Evolutionary conservation across 2,113 vertebrate species (phyloP).

Genomic region (Aptenodytes forsteri): DNA sequence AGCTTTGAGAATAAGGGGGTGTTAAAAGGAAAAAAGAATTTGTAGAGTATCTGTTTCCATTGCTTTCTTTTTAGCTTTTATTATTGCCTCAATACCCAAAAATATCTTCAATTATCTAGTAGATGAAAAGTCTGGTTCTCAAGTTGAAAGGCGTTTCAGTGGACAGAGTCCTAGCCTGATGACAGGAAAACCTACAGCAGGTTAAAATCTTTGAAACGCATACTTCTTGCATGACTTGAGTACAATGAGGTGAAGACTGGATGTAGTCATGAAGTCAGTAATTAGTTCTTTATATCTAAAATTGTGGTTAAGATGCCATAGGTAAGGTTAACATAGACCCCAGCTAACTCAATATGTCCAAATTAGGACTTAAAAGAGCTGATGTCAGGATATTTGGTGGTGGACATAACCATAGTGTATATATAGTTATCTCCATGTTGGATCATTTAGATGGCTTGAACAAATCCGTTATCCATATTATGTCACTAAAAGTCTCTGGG

Average conservation of each 20-base stretch:
- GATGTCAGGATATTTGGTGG: background rate
- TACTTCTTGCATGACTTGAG: background rate
- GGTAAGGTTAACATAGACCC: background rate
- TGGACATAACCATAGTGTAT: background rate
- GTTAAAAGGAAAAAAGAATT: background rate
- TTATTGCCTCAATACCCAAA: background rate
- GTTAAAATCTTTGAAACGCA: background rate
- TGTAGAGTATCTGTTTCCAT: background rate
- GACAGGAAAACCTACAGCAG: background rate
- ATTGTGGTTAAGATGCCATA: background rate
- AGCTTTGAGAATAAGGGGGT: background rate
- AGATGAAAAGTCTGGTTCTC: background rate
- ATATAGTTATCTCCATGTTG: background rate
- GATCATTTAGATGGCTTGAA: background rate
- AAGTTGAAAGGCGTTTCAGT: background rate
- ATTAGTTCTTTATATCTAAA: background rate
- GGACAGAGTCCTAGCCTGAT: background rate
- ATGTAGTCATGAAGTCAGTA: background rate
- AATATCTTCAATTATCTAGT: background rate
- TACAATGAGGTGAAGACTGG: background rate
- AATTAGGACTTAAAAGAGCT: background rate
- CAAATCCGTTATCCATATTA: background rate
- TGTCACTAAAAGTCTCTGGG: background rate
- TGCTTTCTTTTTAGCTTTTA: background rate
- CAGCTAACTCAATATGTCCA: background rate